Evolutionary conservation across 1,140 invertebrate genomes (phyloP).

Genomic region (Holotrichia oblita): DNA sequence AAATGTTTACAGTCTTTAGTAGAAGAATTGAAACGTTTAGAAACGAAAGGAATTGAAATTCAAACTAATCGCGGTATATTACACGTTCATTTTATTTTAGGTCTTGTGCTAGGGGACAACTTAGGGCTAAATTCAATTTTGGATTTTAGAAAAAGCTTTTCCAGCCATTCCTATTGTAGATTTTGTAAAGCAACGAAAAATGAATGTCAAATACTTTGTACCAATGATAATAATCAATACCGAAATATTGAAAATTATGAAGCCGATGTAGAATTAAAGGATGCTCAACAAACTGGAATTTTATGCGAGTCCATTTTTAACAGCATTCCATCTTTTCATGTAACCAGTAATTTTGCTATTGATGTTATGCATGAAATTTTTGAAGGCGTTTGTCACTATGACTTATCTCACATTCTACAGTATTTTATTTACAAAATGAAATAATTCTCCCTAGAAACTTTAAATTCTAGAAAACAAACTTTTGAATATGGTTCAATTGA

Average conservation of each 20-base stretch:
- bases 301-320: slow-evolving; percentile 48
- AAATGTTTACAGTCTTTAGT: too few species aligned
- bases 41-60: too few species aligned
- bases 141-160: slow-evolving; percentile 35
- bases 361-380: slow-evolving; percentile 59
- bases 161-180: slow-evolving; percentile 7
- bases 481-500: slow-evolving; percentile 49
- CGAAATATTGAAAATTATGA: slow-evolving; percentile 25
- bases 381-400: slow-evolving; percentile 57
- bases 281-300: slow-evolving; percentile 49
- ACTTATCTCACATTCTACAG: slow-evolving; percentile 47
- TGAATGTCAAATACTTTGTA: neutral
- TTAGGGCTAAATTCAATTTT: slow-evolving; percentile 24
- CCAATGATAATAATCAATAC: neutral
- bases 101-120: slow-evolving; percentile 36
- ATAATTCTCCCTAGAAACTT: slow-evolving; percentile 45
- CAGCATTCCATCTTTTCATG: slow-evolving; percentile 50
- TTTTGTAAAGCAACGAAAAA: slow-evolving; percentile 30
- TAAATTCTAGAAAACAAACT: slow-evolving; percentile 46
- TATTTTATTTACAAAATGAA: slow-evolving; percentile 48
- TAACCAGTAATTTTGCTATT: slow-evolving; percentile 50
- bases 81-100: slow-evolving; percentile 33
- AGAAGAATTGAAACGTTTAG: too few species aligned
- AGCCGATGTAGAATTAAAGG: neutral
- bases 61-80: too few species aligned